phyloP scores from a whole-genome alignment of 53 echinoderm and acorn worm species.

The Henricia sp. region DNA sequence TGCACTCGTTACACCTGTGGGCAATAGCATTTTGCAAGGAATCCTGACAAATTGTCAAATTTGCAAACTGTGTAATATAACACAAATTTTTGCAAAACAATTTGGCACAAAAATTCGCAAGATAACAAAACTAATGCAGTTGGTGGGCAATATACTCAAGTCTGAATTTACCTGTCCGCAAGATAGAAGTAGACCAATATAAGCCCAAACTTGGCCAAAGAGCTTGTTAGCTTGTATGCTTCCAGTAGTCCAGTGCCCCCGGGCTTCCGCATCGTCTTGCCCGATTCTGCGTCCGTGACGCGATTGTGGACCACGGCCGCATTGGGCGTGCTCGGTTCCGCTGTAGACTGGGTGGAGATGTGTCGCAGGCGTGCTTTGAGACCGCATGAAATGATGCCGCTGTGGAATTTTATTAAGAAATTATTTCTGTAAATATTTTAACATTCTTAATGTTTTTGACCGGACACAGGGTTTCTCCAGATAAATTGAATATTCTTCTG shows the following conservation, averaged over 20 bases:
- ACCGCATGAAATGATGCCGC: slow-evolving; percentile 12
- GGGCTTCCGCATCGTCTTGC: not conserved
- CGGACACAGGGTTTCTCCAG: too few species aligned
- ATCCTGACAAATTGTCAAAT: too few species aligned
- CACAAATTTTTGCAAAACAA: too few species aligned
- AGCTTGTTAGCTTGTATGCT: slow-evolving; percentile 64
- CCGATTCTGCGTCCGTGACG: slow-evolving; percentile 47
- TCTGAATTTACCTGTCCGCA: slow-evolving; percentile 88
- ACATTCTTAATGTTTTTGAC: not conserved
- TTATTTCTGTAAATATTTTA: not conserved
- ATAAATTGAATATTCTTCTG: not conserved
- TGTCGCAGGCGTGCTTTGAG: slow-evolving; percentile 17
- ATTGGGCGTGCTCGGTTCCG: slow-evolving; percentile 7
- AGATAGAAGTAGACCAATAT: slow-evolving; percentile 87
- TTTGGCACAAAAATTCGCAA: too few species aligned
- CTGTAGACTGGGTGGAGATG: slow-evolving; percentile 4
- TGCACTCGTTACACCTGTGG: too few species aligned
- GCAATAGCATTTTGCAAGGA: too few species aligned
- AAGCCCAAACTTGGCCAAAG: slow-evolving; percentile 85
- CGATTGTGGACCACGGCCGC: not conserved
- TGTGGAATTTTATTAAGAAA: not conserved
- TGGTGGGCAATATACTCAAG: not conserved
- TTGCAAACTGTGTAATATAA: too few species aligned
- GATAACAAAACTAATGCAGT: too few species aligned
- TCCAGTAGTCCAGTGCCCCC: slow-evolving; percentile 6